Conservation (phyloP, 2,888 invertebrate genomes). For the Tipula lateralis region DNA sequence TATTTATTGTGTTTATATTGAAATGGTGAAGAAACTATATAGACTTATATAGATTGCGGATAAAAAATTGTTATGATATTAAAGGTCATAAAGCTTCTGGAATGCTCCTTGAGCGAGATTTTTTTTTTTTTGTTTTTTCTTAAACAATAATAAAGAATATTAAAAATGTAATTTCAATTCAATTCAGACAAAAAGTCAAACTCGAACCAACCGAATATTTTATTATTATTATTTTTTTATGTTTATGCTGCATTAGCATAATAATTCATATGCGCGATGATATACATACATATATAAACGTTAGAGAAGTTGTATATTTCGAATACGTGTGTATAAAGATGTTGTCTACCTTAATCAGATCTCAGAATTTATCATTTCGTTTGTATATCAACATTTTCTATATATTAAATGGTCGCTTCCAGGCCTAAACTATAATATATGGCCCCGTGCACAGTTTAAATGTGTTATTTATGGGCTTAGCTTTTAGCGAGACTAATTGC, state of each 20-base stretch:
- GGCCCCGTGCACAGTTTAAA: neutral
- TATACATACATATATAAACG: neutral
- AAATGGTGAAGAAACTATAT: neutral
- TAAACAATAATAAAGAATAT: neutral
- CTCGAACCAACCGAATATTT: neutral
- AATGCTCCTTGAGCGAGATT: constrained; percentile 1
- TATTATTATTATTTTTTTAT: neutral
- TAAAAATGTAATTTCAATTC: neutral
- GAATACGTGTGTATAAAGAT: no score
- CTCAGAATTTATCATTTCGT: neutral
- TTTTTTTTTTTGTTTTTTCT: neutral
- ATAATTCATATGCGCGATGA: neutral
- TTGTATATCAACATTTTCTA: neutral
- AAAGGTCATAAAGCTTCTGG: constrained; percentile 24
- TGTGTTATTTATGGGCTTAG: neutral
- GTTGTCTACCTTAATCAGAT: neutral
- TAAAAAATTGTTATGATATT: neutral
- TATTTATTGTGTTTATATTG: neutral
- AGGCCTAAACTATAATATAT: neutral
- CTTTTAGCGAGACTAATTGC: neutral
- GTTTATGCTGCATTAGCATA: neutral
- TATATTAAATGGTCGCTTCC: neutral
- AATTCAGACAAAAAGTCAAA: neutral
- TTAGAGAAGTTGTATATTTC: neutral
- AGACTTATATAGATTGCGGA: neutral